Base-by-base conservation (phyloP, 2,888 invertebrate species). In the Drosophila parthenogenetica region DNA sequence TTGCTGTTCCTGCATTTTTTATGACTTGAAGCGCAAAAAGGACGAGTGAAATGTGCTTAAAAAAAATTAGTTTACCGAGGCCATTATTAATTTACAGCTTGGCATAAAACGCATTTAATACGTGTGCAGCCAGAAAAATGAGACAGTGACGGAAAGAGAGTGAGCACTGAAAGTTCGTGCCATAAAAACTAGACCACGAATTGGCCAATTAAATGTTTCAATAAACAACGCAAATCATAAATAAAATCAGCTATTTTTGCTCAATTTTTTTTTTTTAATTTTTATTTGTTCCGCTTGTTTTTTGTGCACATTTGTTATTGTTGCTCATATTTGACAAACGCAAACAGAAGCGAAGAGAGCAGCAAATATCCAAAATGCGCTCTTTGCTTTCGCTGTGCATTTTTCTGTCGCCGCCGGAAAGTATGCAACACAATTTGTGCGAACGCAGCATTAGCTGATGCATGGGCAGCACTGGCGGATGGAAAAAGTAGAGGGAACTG, bases 181-280 rank as follows among this genome's bases (percentile, higher is more conserved):
- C 37, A 37, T 60, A 22, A 62, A 69, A 57, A 64, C 49, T 49
- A 55, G 55, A 57, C 65, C 64, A 46, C 73, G 61, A 79, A 87
- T 69, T 81, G 73, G 66, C 66, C 73, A 84, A 81, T 79, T 79
- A 81, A 88, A 87, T 81, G 79, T 84, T 84, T 76, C 61, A 78
- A 84, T 71, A 87, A 84, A 81, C 73, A 73, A 55, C 32, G 32
- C 39, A 49, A 69, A 72, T 51, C 58, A 49, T 61, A 65, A 60
- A 75, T 80, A 73, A 77, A 69, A 49, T 8, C 14, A 70, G 65
- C 61, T 81, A 65, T 71, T 85, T 81, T 54, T 37, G 58, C 59
- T 61, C 51, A 62, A 59, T 25, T 69, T 35, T 49, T 16, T 35
- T 49, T 16, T 69, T 42, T 32, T 2, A 35, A 19, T 29, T 50